A percentile compares a stretch with the other conserved stretches of the same genome.
phyloP scores from a whole-genome alignment of 2,113 vertebrate species.

The Macquaria ambigua region DNA sequence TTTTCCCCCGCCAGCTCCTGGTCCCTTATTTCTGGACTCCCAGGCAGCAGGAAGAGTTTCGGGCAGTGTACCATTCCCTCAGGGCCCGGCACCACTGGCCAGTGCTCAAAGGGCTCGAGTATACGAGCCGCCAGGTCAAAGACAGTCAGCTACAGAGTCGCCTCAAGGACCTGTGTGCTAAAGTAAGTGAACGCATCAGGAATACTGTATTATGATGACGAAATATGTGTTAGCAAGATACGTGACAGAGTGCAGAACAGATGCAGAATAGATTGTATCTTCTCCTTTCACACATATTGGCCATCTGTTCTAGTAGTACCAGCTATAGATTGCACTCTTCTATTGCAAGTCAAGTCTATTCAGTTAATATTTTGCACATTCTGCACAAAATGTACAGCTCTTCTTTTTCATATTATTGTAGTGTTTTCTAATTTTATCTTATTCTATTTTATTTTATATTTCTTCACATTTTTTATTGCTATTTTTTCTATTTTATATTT shows the following conservation, averaged over 20 bases:
- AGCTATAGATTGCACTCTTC: not conserved
- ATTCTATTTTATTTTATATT: no score
- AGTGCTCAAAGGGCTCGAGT: constrained; percentile 82
- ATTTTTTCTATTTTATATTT: no score
- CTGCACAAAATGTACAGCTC: no score
- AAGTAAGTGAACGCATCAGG: constrained; percentile 77
- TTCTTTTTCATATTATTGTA: no score
- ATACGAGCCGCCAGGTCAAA: constrained; percentile 58
- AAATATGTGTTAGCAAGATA: not conserved
- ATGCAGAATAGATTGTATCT: not conserved
- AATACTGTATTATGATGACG: not conserved
- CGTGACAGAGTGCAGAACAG: not conserved
- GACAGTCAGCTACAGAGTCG: constrained; percentile 74
- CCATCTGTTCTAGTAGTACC: not conserved
- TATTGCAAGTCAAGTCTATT: no score
- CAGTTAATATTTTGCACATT: no score
- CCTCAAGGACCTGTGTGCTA: constrained; percentile 85
- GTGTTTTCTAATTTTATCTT: no score
- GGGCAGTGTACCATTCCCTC: constrained; percentile 81
- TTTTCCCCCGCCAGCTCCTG: constrained; percentile 93
- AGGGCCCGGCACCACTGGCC: constrained; percentile 77
- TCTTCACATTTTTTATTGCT: no score
- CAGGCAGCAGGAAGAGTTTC: constrained; percentile 88
- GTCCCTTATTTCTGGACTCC: constrained; percentile 93
- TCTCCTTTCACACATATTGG: not conserved